Evolutionary conservation across 2,113 vertebrate species (phyloP), one percentile per base, ranked within the genome.

Genomic region (Dipodomys spectabilis): DNA sequence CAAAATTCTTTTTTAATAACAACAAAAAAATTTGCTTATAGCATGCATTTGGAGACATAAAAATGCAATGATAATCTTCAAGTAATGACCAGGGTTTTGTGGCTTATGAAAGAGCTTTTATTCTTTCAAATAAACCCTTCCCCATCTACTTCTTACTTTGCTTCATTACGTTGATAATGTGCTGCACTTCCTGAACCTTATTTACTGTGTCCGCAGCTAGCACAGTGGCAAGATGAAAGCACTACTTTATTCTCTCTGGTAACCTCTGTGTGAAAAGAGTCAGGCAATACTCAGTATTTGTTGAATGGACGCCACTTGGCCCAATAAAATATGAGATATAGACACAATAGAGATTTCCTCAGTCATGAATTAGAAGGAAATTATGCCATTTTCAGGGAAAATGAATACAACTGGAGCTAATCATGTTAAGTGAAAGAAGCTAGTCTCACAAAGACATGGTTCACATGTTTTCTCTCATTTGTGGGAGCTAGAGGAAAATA

Each of bases 41-140:
- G 69, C 44, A 87, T 84, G 23, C 30, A 64, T 39, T 60, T 15
- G 0, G 92, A 93, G 65, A 93, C 81, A 92, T 90, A 95, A 96
- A 94, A 95, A 83, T 62, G 82, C 27, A 78, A 88, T 84, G 39
- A 77, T 75, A 74, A 87, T 75, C 69, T 67, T 44, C 44, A 96
- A 95, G 90, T 81, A 87, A 93, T 35, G 25, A 44, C n/a, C 15
- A 30, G 11, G 44, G 53, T 72, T 96, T 95, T 82, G 91, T 68
- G 65, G 72, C 65, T 91, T 96, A 74, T 94, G 78, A 93, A 94
- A 82, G 77, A 68, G n/a, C 72, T 88, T 95, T 92, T 95, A 94
- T 88, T 91, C 67, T 71, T 81, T 74, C 69, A 82, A 94, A 95
- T 93, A 95, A 96, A 92, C 78, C 12, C 32, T 85, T 30, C 25